phyloP scores from a whole-genome alignment of 1,140 invertebrate species.

The Argopecten irradians region DNA sequence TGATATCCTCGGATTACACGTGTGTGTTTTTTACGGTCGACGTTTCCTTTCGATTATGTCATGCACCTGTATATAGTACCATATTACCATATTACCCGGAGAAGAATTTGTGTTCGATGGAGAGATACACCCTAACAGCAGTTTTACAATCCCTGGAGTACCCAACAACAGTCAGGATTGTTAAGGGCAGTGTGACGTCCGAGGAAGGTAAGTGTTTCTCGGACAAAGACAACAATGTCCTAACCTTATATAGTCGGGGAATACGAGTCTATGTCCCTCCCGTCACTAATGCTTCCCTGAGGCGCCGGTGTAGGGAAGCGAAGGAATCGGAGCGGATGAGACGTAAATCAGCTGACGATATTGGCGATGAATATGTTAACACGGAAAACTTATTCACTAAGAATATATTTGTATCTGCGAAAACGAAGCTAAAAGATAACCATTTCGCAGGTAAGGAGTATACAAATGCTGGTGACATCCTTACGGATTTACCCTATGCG shows the following conservation, averaged over 20 bases:
- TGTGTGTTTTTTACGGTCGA: no score
- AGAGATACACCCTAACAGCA: neutral
- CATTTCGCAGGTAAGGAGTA: neutral
- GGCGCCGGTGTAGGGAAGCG: neutral
- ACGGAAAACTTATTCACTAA: neutral
- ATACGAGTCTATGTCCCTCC: neutral
- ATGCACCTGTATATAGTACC: no score
- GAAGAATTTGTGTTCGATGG: neutral
- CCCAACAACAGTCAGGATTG: neutral
- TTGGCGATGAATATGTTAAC: neutral
- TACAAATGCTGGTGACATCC: neutral
- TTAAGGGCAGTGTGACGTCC: neutral
- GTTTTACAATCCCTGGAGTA: neutral
- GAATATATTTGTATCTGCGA: neutral
- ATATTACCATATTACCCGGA: no score
- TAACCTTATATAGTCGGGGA: neutral
- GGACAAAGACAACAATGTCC: neutral
- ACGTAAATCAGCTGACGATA: neutral
- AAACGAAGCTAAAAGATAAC: neutral
- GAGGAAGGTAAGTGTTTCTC: neutral
- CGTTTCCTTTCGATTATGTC: no score
- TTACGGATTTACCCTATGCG: neutral
- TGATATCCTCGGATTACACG: neutral
- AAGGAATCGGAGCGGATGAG: neutral
- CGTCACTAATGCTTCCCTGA: neutral